Evolutionary conservation across 23 tunicate genomes (phyloP), one percentile per base, ranked within the genome.

Genomic region (Trididemnum nubilum): DNA sequence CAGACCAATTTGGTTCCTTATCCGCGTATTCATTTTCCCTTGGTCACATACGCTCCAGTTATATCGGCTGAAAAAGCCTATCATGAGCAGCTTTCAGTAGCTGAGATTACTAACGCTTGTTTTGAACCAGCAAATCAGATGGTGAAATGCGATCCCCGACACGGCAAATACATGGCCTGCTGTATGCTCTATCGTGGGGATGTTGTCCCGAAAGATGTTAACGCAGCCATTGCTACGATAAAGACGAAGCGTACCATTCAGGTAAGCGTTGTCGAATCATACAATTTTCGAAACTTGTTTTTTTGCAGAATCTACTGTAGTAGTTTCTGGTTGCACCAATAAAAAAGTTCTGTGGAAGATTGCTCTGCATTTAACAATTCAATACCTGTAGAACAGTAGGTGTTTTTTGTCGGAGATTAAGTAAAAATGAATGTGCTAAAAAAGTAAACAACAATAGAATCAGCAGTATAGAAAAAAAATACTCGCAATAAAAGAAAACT

Each of bases 81-180:
- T 88, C 95, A 94, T 78, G 99, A 94, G 87, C 92, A 86, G 65
- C 81, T 94, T 23, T 86, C 92, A 21, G 99, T 94, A 32, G 99
- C 99, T 37, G 99, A 94, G 72, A 94, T 94, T 88, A 94, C 99
- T 85, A 89, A 85, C 88, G 91, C 99, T 36, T 94, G 99, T 78
- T 94, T 94, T 72, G 99, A 94, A 72, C 99, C 99, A 71, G 92
- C 92, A 76, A 96, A 96, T 83, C 99, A 96, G 91, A 96, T 96
- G 99, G 99, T 96, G 67, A 96, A 96, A 60, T 96, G 99, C 81
- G 99, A 96, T 70, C 99, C 99, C 5, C 96, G 99, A 73, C 92
- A 96, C 75, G 99, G 99, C 72, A 96, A 96, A 52, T 96, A 96
- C 96, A 96, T 96, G 99, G 99, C 99, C 31, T 94, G 99, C 85